Base-by-base conservation (phyloP, 2,888 invertebrate species). In the Athalia cordata region DNA sequence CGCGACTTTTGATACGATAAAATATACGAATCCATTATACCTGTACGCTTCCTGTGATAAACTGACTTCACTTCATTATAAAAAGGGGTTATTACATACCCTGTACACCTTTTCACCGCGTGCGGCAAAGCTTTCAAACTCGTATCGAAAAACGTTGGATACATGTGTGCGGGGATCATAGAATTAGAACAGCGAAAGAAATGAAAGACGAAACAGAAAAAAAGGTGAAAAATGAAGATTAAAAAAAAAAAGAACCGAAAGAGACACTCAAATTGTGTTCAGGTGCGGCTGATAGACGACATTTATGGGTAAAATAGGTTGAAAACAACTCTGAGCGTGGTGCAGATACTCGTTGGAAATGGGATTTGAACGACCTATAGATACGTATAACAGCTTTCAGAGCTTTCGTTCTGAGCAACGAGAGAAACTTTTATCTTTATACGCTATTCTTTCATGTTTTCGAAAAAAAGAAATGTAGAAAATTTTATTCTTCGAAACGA, bases 1-100 rank as follows among this genome's bases (percentile, higher is more conserved):
- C 7, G 43, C 57, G 70, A 72, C 9, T 72, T 72, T 59, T 72
- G 59, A 72, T 59, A 59, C 70, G 13, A 15, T 57, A 8, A 47
- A 72, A 72, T 72, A 72, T 72, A 29, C 29, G 59, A 72, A 59
- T 72, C 72, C 72, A 72, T 72, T 59, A 72, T 47, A 45, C 45
- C 47, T 59, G 47, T 29, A 29, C 29, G 29, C 29, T 29, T 29
- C 29, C 57, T 59, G 57, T 59, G 59, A 72, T 59, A 59, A 72
- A 72, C 72, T 72, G 72, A 59, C 13, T 45, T 15, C 7, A 72
- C 72, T 59, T 72, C 13, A 59, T 72, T 52, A 72, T 43, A 59
- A 57, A 15, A 6, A 59, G 6, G 6, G 68, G 47, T 72, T 72
- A 72, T 72, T 72, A 29, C 57, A 5, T 15, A 13, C 47, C 59